Conservation (phyloP, 2,888 invertebrate species). For the Drosophila mayaguana region DNA sequence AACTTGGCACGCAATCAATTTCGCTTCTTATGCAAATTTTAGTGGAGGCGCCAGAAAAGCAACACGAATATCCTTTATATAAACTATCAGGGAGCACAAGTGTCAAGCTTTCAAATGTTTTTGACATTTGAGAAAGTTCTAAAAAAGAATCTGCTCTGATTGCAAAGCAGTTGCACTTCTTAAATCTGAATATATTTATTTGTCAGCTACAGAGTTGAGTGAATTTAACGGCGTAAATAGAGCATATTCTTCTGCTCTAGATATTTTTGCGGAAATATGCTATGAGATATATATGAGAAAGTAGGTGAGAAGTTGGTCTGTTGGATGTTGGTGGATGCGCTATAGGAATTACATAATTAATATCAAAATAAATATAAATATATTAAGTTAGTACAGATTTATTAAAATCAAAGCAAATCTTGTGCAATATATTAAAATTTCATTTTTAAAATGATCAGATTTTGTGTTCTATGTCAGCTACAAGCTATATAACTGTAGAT, state of each 20-base stretch:
- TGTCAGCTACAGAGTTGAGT: not conserved
- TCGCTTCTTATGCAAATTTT: slow-evolving; percentile 56
- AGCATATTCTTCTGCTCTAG: not conserved
- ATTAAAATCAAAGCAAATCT: no score
- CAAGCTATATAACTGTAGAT: no score
- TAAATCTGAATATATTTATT: not conserved
- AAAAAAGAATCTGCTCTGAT: slow-evolving; percentile 3
- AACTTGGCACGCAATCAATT: slow-evolving; percentile 47
- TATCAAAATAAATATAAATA: not conserved
- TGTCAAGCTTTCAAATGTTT: slow-evolving; percentile 27
- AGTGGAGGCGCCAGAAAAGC: slow-evolving; percentile 2
- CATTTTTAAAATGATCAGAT: no score
- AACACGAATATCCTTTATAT: not conserved
- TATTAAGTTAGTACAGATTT: no score
- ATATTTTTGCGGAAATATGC: not conserved
- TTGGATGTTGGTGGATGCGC: no score
- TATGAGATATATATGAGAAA: no score
- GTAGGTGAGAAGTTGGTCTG: no score
- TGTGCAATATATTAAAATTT: no score
- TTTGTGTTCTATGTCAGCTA: no score
- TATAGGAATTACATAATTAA: not conserved
- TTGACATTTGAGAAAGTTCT: slow-evolving; percentile 23
- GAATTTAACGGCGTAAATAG: not conserved
- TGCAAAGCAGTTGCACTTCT: not conserved
- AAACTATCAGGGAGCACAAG: slow-evolving; percentile 18